A percentile compares a stretch with the other conserved stretches of the same genome.
Conservation (phyloP, 2,797 vertebrate genomes). For the Jordanella pulchra region DNA sequence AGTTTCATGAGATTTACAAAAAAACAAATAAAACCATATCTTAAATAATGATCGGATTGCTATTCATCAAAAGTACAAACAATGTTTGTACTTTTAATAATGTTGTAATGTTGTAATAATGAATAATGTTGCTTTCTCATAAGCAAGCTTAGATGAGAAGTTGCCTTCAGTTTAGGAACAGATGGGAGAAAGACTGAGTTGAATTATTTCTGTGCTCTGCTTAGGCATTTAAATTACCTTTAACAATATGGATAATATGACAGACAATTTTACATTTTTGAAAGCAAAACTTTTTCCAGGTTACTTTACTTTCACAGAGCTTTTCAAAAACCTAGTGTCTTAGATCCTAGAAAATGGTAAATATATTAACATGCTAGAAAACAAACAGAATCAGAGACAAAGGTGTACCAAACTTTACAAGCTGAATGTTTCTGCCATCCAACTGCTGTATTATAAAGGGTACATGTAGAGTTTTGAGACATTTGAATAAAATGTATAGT, state of each 20-base stretch:
- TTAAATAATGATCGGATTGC: not conserved
- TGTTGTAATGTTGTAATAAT: no score
- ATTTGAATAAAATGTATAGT: no score
- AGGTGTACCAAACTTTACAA: no score
- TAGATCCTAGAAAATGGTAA: not conserved
- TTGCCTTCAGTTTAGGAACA: not conserved
- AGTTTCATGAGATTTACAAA: not conserved
- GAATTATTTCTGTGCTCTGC: not conserved
- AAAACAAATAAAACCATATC: not conserved
- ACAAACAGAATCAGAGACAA: no score
- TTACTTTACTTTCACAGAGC: not conserved
- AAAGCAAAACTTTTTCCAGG: not conserved
- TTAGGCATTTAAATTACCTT: not conserved
- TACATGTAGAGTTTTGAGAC: no score
- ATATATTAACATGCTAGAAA: no score
- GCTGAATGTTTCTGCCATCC: no score
- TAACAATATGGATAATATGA: not conserved
- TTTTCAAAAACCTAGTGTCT: not conserved
- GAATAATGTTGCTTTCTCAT: not conserved
- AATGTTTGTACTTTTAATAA: no score
- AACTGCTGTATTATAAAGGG: no score
- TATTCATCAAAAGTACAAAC: not conserved
- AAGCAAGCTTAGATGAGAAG: not conserved
- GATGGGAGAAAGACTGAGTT: not conserved
- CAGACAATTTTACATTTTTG: not conserved